These are phyloP conservation scores for Hippocampus comes DNA, from an alignment of 2,113 vertebrate genomes.

Conservation along the genomic window DNA sequence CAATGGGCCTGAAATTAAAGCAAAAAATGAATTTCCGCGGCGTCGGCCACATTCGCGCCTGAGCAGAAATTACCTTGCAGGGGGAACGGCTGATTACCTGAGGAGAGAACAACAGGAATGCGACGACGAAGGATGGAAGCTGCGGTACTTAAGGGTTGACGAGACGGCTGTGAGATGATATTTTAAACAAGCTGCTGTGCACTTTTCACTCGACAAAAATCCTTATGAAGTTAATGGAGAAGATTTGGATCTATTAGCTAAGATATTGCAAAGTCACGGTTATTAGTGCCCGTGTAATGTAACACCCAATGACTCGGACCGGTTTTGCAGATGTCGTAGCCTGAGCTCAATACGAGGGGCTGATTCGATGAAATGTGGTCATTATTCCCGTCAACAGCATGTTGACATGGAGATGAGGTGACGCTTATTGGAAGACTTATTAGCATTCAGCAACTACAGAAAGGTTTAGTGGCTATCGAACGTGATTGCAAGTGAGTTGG, in stretches of 20 bases:
- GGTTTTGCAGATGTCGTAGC: conserved; percentile 22
- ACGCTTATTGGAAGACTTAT: not conserved
- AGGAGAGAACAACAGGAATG: conserved; percentile 50
- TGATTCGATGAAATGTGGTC: conserved; percentile 33
- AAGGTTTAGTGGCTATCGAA: too few relatives aligned
- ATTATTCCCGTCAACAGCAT: conserved; percentile 18
- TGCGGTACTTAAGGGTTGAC: not conserved
- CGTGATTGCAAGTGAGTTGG: too few relatives aligned
- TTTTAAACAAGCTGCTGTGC: not conserved
- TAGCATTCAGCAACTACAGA: not conserved
- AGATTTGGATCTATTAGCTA: not conserved
- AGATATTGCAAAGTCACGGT: not conserved
- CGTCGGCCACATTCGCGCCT: conserved; percentile 67
- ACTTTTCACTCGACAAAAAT: not conserved
- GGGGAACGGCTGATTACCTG: conserved; percentile 66
- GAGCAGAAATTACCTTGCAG: conserved; percentile 69
- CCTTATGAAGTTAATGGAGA: not conserved
- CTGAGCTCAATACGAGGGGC: conserved; percentile 43
- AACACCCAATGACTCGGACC: conserved; percentile 19
- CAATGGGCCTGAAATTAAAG: conserved; percentile 83
- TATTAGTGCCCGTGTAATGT: not conserved
- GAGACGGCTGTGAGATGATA: conserved; percentile 1
- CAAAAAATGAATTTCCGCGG: conserved; percentile 80
- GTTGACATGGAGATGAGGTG: not conserved
- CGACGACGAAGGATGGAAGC: conserved; percentile 24